Evolutionary conservation across 2,888 invertebrate species (phyloP), one percentile per base, ranked within the genome.

Genomic region (Mythimna pallens): DNA sequence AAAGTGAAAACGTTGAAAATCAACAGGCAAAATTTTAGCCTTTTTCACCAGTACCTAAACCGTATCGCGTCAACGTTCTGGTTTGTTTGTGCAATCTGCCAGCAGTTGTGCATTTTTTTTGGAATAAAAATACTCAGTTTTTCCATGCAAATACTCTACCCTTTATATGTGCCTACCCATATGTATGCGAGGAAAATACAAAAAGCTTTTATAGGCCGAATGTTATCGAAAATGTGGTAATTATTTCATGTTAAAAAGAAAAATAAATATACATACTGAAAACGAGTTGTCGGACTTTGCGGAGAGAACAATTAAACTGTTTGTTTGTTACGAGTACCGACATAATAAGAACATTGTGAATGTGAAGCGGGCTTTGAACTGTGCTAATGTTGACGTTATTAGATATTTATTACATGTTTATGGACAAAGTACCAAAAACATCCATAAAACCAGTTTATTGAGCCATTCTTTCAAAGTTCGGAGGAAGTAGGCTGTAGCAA

Each of bases 31-130:
- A 73, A 70, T 63, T 66, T n/a, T 52, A 40, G 62, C 52, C 22
- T 71, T 80, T 76, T 85, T 78, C 69, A 78, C 67, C 70, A 71
- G 68, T 22, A 12, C 22, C 62, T 63, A 65, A 71, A 83, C 73
- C 64, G 65, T 80, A 59, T 75, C 63, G 68, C 40, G 20, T 65
- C 30, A 61, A 69, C 61, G 70, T 70, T 82, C 69, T 70, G 76
- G 72, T 65, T 64, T 86, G 73, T 84, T 85, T 83, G 71, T 69
- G 71, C 55, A 67, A 22, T 47, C 77, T 65, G 79, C 74, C 63
- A 73, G 81, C 73, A 66, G 79, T 71, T 77, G 76, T 81, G 62
- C 66, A 68, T 69, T 73, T 80, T 84, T 82, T 80, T 73, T 20
- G 25, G 52, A 70, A 81, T 62, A 66, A 81, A 81, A 78, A 81